Evolutionary conservation across 2,797 vertebrate genomes (phyloP), one percentile per base, ranked within the genome.

Genomic region (Rachycentron canadum): DNA sequence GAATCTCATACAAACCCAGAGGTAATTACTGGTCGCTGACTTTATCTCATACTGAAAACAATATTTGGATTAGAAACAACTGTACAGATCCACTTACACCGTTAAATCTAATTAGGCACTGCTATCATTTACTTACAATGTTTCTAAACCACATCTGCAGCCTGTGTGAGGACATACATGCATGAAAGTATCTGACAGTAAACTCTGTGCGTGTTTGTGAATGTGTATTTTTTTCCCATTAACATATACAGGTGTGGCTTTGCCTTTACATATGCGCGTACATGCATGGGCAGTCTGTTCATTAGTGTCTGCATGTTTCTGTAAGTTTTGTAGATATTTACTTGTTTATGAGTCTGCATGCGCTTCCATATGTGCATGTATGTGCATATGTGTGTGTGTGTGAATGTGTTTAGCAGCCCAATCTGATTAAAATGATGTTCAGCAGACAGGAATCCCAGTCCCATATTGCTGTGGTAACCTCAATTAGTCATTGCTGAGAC

Each of bases 381-480:
- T 50, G 50, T 23, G 16, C 23, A 23, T 73, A 60, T 32, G n/a
- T 65, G 38, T 61, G 7, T 66, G 43, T 63, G 17, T 50, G 36
- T 56, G 28, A 85, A 79, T 76, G 75, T 81, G 81, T 69, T 75
- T 32, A 75, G 78, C 82, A 76, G 86, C 65, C 85, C 67, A 73
- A 74, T 83, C 78, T 88, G 86, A 89, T 92, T 90, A 90, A 81
- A 82, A 70, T 91, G 91, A 93, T 81, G 86, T 78, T 90, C 61
- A 74, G 78, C 91, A 93, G 92, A 89, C 87, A 84, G 79, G 68
- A 73, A 75, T 83, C 82, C 86, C 71, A 50, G 81, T 64, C 89
- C 85, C 81, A 78, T 88, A 91, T 87, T 83, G 83, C 90, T 76
- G 85, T 85, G 89, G 89, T 89, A 92, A 93, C 91, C 91, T 92